phyloP scores from a whole-genome alignment of 2,888 invertebrate species.

The Carterocephalus palaemon region DNA sequence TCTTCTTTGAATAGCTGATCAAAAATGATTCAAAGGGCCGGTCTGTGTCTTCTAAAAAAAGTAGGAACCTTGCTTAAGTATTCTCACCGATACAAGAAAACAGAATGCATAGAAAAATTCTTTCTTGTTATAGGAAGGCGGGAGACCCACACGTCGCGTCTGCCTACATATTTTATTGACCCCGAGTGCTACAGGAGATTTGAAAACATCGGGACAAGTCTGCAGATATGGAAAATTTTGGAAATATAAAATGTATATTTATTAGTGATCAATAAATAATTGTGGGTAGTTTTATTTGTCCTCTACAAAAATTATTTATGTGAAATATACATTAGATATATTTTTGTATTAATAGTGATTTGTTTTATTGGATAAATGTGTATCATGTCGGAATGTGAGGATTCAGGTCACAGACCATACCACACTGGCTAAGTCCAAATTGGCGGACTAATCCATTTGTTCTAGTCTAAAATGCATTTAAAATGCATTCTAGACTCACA shows the following conservation, averaged over 20 bases:
- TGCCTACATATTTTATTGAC: conserved; percentile 77
- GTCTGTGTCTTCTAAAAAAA: conserved; percentile 28
- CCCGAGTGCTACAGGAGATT: conserved; percentile 40
- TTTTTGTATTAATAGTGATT: too few relatives aligned
- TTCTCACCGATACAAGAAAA: conserved; percentile 59
- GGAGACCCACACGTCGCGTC: conserved; percentile 56
- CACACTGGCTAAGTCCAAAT: too few relatives aligned
- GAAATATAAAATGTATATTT: conserved; percentile 10
- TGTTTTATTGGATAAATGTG: too few relatives aligned
- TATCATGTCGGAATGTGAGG: too few relatives aligned
- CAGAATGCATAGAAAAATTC: conserved; percentile 74
- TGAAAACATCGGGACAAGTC: conserved; percentile 39
- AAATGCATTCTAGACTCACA: too few relatives aligned
- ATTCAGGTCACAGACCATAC: too few relatives aligned
- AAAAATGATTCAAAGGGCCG: conserved; percentile 19
- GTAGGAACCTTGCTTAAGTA: conserved; percentile 47
- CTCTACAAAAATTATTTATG: too few relatives aligned
- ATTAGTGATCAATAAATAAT: conserved; percentile 13
- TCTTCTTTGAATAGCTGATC: conserved; percentile 11
- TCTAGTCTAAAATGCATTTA: too few relatives aligned
- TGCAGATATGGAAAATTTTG: conserved; percentile 37
- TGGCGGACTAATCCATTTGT: too few relatives aligned
- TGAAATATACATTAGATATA: too few relatives aligned
- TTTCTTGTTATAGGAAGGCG: conserved; percentile 75
- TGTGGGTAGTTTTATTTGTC: conserved; percentile 13